Base-by-base conservation (phyloP, 1,140 invertebrate species). In the Ruditapes philippinarum region DNA sequence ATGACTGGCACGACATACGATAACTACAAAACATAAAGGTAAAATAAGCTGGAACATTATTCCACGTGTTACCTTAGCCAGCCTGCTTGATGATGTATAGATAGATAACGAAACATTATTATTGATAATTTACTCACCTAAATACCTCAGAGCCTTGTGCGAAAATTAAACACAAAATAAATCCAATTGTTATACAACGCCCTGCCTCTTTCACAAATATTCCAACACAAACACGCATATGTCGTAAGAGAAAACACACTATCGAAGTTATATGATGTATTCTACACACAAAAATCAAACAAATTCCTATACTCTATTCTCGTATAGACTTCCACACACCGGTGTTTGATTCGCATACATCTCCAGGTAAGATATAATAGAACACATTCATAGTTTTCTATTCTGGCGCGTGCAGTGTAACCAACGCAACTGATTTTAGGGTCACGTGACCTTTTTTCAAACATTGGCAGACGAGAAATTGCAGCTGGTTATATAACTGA, bases 361-460 rank as follows among this genome's bases (percentile, higher is more conserved):
- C 65, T 11, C 65, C 65, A 70, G 65, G 65, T 70, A 33, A 70
- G 36, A 36, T 38, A 36, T 7, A 62, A 25, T 62, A 62, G 7
- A 25, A 28, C 57, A 62, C 5, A 62, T n/a, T n/a, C n/a, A 57
- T 62, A 62, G 57, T 62, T 62, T 38, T 70, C 65, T 70, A 4
- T 25, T 38, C 38, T 70, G 33, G 65, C 65, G 65, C 65, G 65
- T 70, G 65, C 65, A 70, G 65, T 70, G 65, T 70, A 70, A 70
- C 65, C 65, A 70, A 70, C 65, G 65, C 65, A 70, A 70, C 65
- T 70, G 65, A 70, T 70, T 70, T 65, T 70, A 38, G 28, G 65
- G 33, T 70, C 65, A 70, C 65, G 65, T 70, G 65, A 70, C 57
- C 57, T 62, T 62, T 62, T 62, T 62, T 28, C 57, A 28, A 62